A percentile compares a stretch with the other conserved stretches of the same genome.
phyloP scores from a whole-genome alignment of 2,888 invertebrate genomes.

The Catotricha subobsoleta region DNA sequence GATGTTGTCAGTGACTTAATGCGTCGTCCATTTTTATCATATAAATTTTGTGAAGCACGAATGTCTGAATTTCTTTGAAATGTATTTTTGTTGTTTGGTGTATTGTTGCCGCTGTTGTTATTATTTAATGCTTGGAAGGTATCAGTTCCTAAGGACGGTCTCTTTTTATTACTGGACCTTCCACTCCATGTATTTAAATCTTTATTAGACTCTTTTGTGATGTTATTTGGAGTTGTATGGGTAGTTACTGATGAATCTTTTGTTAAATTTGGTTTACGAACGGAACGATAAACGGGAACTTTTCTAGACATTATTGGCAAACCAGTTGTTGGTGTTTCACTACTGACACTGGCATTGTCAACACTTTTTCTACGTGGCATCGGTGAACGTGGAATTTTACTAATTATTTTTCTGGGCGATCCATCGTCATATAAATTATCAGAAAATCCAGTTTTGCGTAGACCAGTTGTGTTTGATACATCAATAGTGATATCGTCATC shows the following conservation, averaged over 20 bases:
- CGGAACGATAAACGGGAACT: slow-evolving; percentile 27
- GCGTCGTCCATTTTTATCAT: slow-evolving; percentile 33
- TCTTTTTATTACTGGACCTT: slow-evolving; percentile 28
- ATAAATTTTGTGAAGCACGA: slow-evolving; percentile 25
- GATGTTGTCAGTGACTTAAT: slow-evolving; percentile 26
- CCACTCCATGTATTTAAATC: slow-evolving; percentile 62
- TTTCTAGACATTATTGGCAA: slow-evolving; percentile 22
- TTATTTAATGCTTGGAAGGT: slow-evolving; percentile 36
- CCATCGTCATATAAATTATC: slow-evolving; percentile 41
- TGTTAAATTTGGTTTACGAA: slow-evolving; percentile 28
- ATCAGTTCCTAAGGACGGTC: slow-evolving; percentile 39
- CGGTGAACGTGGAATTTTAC: slow-evolving; percentile 29
- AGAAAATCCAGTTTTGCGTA: slow-evolving; percentile 50
- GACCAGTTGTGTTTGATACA: slow-evolving; percentile 48
- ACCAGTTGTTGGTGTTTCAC: slow-evolving; percentile 12
- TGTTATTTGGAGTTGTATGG: slow-evolving; percentile 11
- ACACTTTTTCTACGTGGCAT: slow-evolving; percentile 24
- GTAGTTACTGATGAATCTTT: slow-evolving; percentile 30
- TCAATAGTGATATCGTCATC: slow-evolving; percentile 35
- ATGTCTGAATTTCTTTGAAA: slow-evolving; percentile 35
- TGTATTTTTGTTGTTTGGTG: slow-evolving; percentile 26
- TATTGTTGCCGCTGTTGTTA: slow-evolving; percentile 7
- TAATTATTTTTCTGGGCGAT: slow-evolving; percentile 31
- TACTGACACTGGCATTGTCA: slow-evolving; percentile 20
- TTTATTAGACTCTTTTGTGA: slow-evolving; percentile 18